A percentile compares a stretch with the other conserved stretches of the same genome.
Evolutionary conservation across 1,140 invertebrate species (phyloP).

Genomic region (Platyscapa corneri): DNA sequence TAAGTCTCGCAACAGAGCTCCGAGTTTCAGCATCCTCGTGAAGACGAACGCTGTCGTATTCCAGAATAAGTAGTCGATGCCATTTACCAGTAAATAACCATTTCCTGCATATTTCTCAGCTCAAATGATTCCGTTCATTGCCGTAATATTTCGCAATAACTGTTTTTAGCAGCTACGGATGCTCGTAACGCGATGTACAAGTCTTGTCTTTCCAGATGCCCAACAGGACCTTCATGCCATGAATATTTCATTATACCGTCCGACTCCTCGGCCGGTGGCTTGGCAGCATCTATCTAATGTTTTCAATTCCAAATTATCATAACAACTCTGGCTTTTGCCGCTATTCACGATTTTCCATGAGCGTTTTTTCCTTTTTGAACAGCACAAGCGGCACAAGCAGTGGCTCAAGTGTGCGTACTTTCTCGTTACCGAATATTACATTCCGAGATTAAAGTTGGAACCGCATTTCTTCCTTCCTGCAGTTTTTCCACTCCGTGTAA

Average conservation of each 20-base stretch:
- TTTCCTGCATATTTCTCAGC: background rate
- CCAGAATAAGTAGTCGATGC: background rate
- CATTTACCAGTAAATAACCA: constrained; percentile 4
- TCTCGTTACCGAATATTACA: background rate
- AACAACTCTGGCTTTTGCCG: background rate
- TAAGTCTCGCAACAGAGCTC: background rate
- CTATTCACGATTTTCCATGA: background rate
- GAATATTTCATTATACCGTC: background rate
- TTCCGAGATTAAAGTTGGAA: background rate
- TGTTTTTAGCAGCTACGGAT: background rate
- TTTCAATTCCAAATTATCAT: constrained; percentile 1
- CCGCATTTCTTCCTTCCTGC: background rate
- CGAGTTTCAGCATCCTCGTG: background rate
- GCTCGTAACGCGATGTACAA: background rate
- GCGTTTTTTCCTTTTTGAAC: background rate
- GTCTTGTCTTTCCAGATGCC: background rate
- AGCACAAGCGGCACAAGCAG: no score
- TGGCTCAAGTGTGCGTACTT: no score
- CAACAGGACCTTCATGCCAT: background rate
- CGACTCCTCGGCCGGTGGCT: no score
- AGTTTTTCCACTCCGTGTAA: background rate
- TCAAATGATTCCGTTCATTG: background rate
- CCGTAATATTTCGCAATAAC: background rate
- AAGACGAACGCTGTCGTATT: background rate
- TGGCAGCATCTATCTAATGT: no score